Percentiles rank a stretch among this genome's conserved stretches.
These are phyloP conservation scores for Chalcis sispes DNA, from an alignment of 2,888 invertebrate genomes.

Conservation along the genomic window DNA sequence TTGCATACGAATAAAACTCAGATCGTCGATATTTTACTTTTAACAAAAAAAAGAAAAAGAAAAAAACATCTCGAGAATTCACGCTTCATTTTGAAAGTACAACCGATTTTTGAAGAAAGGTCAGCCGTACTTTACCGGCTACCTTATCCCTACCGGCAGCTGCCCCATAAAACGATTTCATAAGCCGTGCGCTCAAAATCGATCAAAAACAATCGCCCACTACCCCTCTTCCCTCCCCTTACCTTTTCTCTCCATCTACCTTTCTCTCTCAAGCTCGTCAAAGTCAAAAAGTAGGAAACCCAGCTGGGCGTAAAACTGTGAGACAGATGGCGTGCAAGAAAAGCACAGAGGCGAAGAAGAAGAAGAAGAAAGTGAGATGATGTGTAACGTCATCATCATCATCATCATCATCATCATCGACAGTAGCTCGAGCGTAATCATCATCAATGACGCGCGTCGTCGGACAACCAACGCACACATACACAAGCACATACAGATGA, in stretches of 20 bases:
- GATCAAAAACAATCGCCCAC: conserved; percentile 31
- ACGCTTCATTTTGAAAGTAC: background rate
- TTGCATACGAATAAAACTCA: no score
- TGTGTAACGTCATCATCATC: no score
- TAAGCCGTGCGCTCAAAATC: conserved; percentile 19
- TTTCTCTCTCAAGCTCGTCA: conserved; percentile 10
- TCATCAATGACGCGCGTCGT: conserved; percentile 56
- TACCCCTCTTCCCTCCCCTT: conserved; percentile 9
- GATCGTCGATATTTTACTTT: no score
- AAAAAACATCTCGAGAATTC: no score
- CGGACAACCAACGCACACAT: conserved; percentile 27
- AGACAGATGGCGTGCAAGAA: conserved; percentile 35
- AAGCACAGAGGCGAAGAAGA: conserved; percentile 47
- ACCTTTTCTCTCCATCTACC: conserved; percentile 7
- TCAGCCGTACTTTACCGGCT: background rate
- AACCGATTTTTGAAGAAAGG: background rate
- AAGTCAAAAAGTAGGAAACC: conserved; percentile 44
- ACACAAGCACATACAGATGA: background rate
- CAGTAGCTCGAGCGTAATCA: conserved; percentile 41
- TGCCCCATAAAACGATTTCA: background rate
- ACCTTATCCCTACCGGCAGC: background rate
- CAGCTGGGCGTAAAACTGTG: conserved; percentile 38
- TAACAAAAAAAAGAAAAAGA: no score
- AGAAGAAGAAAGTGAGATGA: conserved; percentile 28
- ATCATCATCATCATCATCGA: no score